Conservation (phyloP, 2,797 vertebrate genomes). For the Masticophis lateralis region DNA sequence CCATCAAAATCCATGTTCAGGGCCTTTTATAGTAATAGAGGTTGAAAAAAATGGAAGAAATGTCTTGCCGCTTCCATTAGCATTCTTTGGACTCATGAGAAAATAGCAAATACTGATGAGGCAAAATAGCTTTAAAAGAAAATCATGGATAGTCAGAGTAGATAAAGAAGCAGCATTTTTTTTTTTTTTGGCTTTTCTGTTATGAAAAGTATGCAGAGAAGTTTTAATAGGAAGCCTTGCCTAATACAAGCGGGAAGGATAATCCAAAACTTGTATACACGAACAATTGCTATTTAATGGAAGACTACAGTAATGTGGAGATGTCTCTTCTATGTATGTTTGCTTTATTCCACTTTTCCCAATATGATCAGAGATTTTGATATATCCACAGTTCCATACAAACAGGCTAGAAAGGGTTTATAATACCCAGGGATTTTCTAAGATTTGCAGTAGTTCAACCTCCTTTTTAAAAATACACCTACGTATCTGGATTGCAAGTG, state of each 20-base stretch:
- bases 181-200: not conserved
- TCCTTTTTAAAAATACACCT: not conserved
- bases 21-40: slow-evolving; percentile 14
- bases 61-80: not conserved
- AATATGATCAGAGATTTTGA: not conserved
- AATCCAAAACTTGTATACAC: not conserved
- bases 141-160: not conserved
- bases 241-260: not conserved
- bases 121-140: not conserved
- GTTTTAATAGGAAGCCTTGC: not conserved
- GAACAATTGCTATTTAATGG: not conserved
- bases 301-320: not conserved
- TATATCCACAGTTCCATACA: not conserved
- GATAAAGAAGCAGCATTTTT: not conserved
- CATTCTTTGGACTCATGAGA: not conserved
- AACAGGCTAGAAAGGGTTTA: not conserved
- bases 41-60: slow-evolving; percentile 17
- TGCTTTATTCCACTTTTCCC: not conserved
- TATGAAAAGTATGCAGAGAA: not conserved
- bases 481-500: not conserved
- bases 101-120: not conserved
- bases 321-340: not conserved
- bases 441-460: not conserved
- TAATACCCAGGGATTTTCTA: not conserved
- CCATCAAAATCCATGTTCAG: not conserved